Conservation (phyloP, 1,140 invertebrate genomes). For the Conus betulinus region DNA sequence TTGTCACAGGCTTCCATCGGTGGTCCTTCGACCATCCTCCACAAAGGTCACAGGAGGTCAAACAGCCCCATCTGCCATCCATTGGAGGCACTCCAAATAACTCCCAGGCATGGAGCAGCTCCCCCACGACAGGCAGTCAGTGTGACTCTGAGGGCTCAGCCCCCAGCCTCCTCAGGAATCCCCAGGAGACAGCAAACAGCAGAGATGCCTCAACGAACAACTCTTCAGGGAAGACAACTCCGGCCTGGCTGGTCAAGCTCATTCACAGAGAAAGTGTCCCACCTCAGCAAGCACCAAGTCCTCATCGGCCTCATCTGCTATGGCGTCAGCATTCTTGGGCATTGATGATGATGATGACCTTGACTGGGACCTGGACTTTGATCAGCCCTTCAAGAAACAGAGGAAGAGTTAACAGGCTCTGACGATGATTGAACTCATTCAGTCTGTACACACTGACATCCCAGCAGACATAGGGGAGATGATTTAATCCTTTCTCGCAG, state of each 20-base stretch:
- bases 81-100: slow-evolving; percentile 11
- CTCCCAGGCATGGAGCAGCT: neutral
- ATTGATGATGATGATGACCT: slow-evolving; percentile 46
- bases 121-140: neutral
- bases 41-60: neutral
- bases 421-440: too few relatives aligned
- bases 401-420: slow-evolving; percentile 12
- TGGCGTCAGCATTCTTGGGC: slow-evolving; percentile 19
- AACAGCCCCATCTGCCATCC: neutral
- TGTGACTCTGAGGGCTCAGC: neutral
- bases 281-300: neutral
- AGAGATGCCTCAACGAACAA: neutral
- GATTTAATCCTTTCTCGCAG: too few relatives aligned
- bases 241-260: slow-evolving; percentile 44
- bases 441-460: too few relatives aligned
- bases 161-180: too few relatives aligned
- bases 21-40: neutral
- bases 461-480: too few relatives aligned
- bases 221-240: slow-evolving; percentile 23
- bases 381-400: slow-evolving; percentile 33
- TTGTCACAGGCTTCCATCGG: neutral
- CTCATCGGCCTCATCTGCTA: slow-evolving; percentile 25
- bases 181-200: too few relatives aligned
- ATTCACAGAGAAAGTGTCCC: slow-evolving; percentile 27
- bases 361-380: slow-evolving; percentile 51